These are phyloP conservation scores for Coelopa frigida DNA, from an alignment of 1,140 invertebrate species.

Conservation along the genomic window DNA sequence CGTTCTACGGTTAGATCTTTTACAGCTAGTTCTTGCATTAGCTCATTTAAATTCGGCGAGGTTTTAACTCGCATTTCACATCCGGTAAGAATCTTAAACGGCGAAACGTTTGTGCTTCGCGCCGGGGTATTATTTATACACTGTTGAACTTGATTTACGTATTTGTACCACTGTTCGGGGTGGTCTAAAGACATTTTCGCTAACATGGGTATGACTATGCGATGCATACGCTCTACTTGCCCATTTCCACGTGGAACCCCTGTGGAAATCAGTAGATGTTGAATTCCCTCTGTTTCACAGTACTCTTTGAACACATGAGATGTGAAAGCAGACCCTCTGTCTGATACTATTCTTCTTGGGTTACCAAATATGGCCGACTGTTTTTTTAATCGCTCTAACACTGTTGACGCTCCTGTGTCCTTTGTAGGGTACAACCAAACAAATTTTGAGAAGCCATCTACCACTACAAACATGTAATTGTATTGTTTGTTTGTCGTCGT, in stretches of 20 bases:
- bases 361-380: no score
- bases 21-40: constrained; percentile 27
- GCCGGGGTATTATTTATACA: constrained; percentile 33
- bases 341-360: no score
- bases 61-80: constrained; percentile 20
- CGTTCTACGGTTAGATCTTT: constrained; percentile 14
- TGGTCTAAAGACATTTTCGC: constrained; percentile 25
- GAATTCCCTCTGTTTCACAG: no score
- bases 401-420: no score
- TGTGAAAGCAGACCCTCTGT: no score
- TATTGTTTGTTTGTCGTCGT: no score
- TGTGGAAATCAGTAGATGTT: no score
- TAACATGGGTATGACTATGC: constrained; percentile 24
- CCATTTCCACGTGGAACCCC: constrained; percentile 32
- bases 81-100: constrained; percentile 34
- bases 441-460: no score
- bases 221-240: constrained; percentile 30
- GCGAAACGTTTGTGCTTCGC: constrained; percentile 29
- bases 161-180: constrained; percentile 28
- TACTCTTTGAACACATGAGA: no score
- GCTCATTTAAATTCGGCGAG: constrained; percentile 16
- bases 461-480: no score
- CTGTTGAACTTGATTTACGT: constrained; percentile 25
- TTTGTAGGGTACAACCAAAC: no score
- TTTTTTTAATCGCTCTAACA: no score